Evolutionary conservation across 2,113 vertebrate species (phyloP), one percentile per base, ranked within the genome.

Genomic region (Mirounga angustirostris): DNA sequence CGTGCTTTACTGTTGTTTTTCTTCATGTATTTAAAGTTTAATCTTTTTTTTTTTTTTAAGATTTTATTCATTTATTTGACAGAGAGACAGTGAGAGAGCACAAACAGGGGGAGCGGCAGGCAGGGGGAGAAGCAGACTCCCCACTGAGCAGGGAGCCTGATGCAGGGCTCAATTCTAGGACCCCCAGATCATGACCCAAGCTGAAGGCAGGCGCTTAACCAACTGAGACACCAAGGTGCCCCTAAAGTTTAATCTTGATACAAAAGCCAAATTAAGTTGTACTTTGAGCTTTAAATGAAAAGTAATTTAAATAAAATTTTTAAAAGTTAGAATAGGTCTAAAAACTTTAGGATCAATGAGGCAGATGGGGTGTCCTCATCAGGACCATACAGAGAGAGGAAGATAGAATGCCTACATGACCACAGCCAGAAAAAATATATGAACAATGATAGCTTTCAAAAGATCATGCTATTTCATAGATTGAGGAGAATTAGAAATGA

Each of bases 281-380:
- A 71, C 5, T 56, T 90, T 86, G 22, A 69, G 52, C 10, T 18
- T 54, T 33, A 22, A 80, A 33, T 94, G 40, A 52, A 9, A 86
- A 81, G 0, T 50, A 90, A 86, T 61, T 3, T 3, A 61, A 26
- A 11, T 56, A 50, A 6, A 30, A 12, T 26, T 30, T 74, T 74
- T 15, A 30, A 0, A 36, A 58, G 21, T n/a, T 52, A 36, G 15
- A 50, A 0, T 3, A 78, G 2, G 43, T 65, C 28, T 46, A 43
- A 80, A 84, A 89, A 6, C 3, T 26, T 69, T 30, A 12, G 21
- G 5, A 2, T 46, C 59, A 86, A 19, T 33, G 14, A 90, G 5
- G 10, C 21, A 58, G 19, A 83, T 58, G 28, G 3, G 0, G 0
- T 50, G 1, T 46, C 26, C 2, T 92, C 15, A 4, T 22, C 13